Evolutionary conservation across 2,888 invertebrate genomes (phyloP), one percentile per base, ranked within the genome.

Genomic region (Meteorus colon): DNA sequence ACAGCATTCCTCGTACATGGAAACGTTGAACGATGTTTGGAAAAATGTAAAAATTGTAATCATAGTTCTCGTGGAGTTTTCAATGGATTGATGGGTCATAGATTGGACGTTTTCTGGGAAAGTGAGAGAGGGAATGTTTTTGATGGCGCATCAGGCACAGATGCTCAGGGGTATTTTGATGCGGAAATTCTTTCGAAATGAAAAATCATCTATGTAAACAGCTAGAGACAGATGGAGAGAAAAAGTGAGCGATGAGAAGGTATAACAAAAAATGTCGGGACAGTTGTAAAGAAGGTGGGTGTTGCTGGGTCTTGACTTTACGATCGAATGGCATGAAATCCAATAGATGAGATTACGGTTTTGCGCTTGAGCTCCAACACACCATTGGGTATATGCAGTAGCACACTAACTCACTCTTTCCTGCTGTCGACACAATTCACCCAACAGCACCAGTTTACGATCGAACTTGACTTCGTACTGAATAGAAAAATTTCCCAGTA

Each of bases 401-500:
- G 16, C 59, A 59, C 60, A 16, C 27, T 12, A 37, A 19, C 59
- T 60, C 24, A 60, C 60, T 41, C 27, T 41, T 60, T 41, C 60
- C 27, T 70, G 34, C 70, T 68, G 34, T 55, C 55, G 14, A 34
- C 72, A 71, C 76, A 76, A 79, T 77, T 73, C 76, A 71, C 74
- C 74, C 16, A 48, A 8, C 10, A 34, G 73, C 45, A 62, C 19
- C 73, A 73, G 72, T 79, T 79, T 76, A 79, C 77, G 76, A 76
- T 74, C 76, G 59, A 76, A 79, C 70, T 76, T 76, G 63, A 55
- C 48, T 51, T 74, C 74, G 71, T 71, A 51, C 41, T 60, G 41
- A 67, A 27, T 62, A 68, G 4, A 5, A 65, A 62, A 62, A 63
- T 29, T n/a, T 8, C 5, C 31, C 31, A 16, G 29, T 62, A 14